A percentile compares a stretch with the other conserved stretches of the same genome.
Evolutionary conservation across 2,797 vertebrate species (phyloP).

Genomic region (Intellagama lesueurii): DNA sequence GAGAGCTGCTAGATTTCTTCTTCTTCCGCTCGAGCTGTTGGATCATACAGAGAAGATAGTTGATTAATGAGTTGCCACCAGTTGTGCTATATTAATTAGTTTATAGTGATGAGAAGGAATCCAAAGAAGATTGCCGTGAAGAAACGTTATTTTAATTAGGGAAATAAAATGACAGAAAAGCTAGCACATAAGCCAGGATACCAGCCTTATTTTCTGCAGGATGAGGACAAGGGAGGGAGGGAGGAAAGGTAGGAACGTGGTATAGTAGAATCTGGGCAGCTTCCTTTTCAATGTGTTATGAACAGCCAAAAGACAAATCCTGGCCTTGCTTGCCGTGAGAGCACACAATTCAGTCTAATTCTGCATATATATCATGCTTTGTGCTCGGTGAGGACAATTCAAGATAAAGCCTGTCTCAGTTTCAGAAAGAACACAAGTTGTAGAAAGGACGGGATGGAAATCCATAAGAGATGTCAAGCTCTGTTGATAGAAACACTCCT

Average conservation of each 20-base stretch:
- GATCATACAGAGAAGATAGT: slow-evolving; percentile 61
- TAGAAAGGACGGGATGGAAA: slow-evolving; percentile 53
- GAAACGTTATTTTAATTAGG: slow-evolving; percentile 82
- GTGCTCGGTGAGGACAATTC: slow-evolving; percentile 66
- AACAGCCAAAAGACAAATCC: slow-evolving; percentile 67
- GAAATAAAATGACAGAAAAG: slow-evolving; percentile 72
- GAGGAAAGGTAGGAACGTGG: neutral
- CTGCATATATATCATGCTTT: slow-evolving; percentile 61
- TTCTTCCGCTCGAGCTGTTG: slow-evolving; percentile 19
- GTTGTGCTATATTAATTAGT: slow-evolving; percentile 78
- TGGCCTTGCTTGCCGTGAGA: slow-evolving; percentile 69
- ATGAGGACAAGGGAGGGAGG: slow-evolving; percentile 44
- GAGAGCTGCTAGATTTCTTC: neutral
- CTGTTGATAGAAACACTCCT: slow-evolving; percentile 31
- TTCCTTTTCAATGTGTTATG: slow-evolving; percentile 69
- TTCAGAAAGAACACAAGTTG: slow-evolving; percentile 62
- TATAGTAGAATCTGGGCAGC: slow-evolving; percentile 60
- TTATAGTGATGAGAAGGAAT: slow-evolving; percentile 74
- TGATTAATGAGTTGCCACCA: slow-evolving; percentile 71
- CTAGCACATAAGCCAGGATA: slow-evolving; percentile 55
- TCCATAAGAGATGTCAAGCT: slow-evolving; percentile 57
- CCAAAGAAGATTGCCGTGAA: slow-evolving; percentile 74
- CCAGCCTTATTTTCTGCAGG: slow-evolving; percentile 51
- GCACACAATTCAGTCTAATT: slow-evolving; percentile 66
- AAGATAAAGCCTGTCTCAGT: slow-evolving; percentile 42